A percentile compares a stretch with the other conserved stretches of the same genome.
Conservation (phyloP, 2,888 invertebrate genomes). For the Junonia oenone region DNA sequence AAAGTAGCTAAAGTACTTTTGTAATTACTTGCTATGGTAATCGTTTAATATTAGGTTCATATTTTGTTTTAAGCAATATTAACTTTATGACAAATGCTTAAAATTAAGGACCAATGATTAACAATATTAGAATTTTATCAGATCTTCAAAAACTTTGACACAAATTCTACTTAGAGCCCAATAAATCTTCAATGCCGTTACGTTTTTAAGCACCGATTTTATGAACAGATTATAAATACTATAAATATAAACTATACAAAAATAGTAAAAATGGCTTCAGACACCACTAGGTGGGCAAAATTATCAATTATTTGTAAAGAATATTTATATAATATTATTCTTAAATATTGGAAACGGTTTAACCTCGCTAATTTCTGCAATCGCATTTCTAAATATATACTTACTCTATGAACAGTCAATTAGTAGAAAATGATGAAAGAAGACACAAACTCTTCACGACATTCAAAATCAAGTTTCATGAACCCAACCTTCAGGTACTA, state of each 20-base stretch:
- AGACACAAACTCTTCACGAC: conserved; percentile 2
- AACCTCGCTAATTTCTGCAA: neutral
- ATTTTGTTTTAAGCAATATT: neutral
- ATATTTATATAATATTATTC: conserved; percentile 3
- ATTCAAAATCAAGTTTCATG: conserved; percentile 1
- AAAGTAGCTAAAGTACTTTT: too few relatives aligned
- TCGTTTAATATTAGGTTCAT: too few relatives aligned
- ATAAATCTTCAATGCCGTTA: conserved; percentile 9
- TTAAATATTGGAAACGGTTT: conserved; percentile 4
- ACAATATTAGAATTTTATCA: neutral
- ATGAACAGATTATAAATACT: conserved; percentile 9
- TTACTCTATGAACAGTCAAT: conserved; percentile 14
- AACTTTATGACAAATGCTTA: neutral
- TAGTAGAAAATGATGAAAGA: conserved; percentile 15
- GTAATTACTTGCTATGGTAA: too few relatives aligned
- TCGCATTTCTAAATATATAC: conserved; percentile 7
- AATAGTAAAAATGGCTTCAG: conserved; percentile 7
- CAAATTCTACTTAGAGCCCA: neutral
- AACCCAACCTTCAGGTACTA: conserved; percentile 10
- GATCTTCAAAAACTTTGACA: neutral
- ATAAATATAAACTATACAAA: conserved; percentile 16
- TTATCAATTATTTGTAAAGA: conserved; percentile 1
- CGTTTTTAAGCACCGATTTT: conserved; percentile 12
- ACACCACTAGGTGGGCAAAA: conserved; percentile 15
- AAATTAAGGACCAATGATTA: neutral